These are phyloP conservation scores for Dryocosmus kuriphilus DNA, from an alignment of 2,888 invertebrate genomes.

Conservation along the genomic window DNA sequence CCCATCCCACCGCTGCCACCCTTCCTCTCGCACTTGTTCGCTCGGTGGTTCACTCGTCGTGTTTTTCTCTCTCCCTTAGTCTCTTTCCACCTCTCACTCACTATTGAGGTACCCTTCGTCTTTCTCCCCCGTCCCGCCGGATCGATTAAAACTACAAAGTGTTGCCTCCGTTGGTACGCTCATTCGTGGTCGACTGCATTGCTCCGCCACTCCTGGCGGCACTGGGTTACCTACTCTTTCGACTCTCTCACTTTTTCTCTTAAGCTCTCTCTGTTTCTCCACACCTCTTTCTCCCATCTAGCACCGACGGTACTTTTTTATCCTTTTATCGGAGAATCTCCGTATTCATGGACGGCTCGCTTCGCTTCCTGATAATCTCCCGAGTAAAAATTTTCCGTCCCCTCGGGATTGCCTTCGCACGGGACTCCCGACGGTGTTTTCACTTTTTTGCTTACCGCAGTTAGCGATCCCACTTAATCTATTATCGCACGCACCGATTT, in stretches of 20 bases:
- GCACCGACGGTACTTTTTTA: constrained; percentile 51
- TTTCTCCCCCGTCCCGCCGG: constrained; percentile 69
- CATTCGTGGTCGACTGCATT: constrained; percentile 75
- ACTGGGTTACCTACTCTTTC: constrained; percentile 73
- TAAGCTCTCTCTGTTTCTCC: constrained; percentile 46
- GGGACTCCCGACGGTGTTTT: constrained; percentile 51
- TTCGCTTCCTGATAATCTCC: constrained; percentile 71
- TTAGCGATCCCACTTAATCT: constrained; percentile 40
- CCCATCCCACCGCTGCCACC: constrained; percentile 46
- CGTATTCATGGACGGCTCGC: constrained; percentile 68
- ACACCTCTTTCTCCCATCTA: constrained; percentile 48
- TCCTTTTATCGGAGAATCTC: constrained; percentile 64
- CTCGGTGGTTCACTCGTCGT: constrained; percentile 42
- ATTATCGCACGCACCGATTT: constrained; percentile 37
- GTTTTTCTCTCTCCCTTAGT: constrained; percentile 28
- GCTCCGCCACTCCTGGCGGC: constrained; percentile 65
- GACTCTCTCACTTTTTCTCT: constrained; percentile 41
- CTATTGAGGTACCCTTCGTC: constrained; percentile 60
- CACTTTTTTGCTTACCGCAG: constrained; percentile 40
- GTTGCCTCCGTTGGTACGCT: constrained; percentile 72
- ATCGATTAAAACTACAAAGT: constrained; percentile 77
- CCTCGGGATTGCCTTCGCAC: constrained; percentile 64
- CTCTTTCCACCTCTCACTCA: constrained; percentile 57
- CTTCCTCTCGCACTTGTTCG: constrained; percentile 52
- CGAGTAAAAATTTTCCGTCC: constrained; percentile 67